Percentiles rank a stretch among this genome's conserved stretches.
Conservation (phyloP, 2,888 invertebrate genomes). For the Ommatoiulus sabulosus region DNA sequence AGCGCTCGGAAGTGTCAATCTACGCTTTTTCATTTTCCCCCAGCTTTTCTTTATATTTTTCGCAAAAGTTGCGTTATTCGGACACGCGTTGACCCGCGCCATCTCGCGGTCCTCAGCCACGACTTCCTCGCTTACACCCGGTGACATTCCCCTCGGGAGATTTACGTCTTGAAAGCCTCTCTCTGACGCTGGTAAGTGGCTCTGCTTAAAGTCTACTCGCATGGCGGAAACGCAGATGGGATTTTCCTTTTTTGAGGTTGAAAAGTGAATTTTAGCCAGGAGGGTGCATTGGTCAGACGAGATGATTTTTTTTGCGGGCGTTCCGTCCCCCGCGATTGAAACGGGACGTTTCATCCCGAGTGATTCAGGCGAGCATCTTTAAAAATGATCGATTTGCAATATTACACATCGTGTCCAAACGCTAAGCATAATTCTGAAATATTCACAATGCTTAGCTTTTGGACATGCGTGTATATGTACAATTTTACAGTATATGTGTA, state of each 20-base stretch:
- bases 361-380: too few species aligned
- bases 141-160: background rate
- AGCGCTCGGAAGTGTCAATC: background rate
- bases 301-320: too few species aligned
- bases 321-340: too few species aligned
- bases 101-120: background rate
- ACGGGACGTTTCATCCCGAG: too few species aligned
- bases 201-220: constrained; percentile 10
- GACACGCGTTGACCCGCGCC: background rate
- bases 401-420: too few species aligned
- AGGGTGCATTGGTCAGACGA: background rate
- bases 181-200: constrained; percentile 2
- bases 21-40: background rate
- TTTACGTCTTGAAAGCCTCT: background rate
- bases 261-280: background rate
- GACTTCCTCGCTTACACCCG: background rate
- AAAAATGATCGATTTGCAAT: too few species aligned
- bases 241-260: background rate
- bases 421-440: too few species aligned
- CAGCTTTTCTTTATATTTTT: background rate
- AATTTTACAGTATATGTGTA: too few species aligned
- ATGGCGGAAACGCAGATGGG: constrained; percentile 16
- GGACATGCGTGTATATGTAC: too few species aligned
- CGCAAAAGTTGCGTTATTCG: background rate
- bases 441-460: too few species aligned